A percentile compares a stretch with the other conserved stretches of the same genome.
Evolutionary conservation across 1,140 invertebrate species (phyloP).

Genomic region (Penaeus indicus): DNA sequence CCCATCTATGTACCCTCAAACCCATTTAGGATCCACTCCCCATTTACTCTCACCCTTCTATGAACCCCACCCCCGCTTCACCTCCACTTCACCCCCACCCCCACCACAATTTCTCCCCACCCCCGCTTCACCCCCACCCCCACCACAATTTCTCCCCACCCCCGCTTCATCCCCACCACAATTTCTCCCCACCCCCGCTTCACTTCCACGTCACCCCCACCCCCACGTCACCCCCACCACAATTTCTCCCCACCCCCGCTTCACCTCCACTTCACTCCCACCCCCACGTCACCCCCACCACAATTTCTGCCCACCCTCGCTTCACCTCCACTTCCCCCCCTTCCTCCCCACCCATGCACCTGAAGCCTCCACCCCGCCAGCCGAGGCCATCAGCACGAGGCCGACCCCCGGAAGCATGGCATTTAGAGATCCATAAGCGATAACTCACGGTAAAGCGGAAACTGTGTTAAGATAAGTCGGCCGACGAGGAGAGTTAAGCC

Average conservation of each 20-base stretch:
- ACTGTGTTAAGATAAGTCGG: too few relatives aligned
- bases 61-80: neutral
- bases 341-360: neutral
- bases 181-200: neutral
- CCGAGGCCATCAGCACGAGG: too few relatives aligned
- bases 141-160: neutral
- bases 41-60: neutral
- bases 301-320: neutral
- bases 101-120: neutral
- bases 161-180: neutral
- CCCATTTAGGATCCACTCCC: neutral
- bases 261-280: neutral
- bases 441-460: too few relatives aligned
- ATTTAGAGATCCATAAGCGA: too few relatives aligned
- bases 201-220: neutral
- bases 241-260: neutral
- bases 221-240: neutral
- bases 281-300: neutral
- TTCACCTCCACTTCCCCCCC: neutral
- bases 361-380: too few relatives aligned
- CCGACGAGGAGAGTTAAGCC: too few relatives aligned
- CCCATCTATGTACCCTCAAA: too few relatives aligned
- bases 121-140: neutral
- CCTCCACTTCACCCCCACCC: neutral
- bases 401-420: too few relatives aligned